phyloP scores from a whole-genome alignment of 2,888 invertebrate genomes.

The Drosophila quinaria region DNA sequence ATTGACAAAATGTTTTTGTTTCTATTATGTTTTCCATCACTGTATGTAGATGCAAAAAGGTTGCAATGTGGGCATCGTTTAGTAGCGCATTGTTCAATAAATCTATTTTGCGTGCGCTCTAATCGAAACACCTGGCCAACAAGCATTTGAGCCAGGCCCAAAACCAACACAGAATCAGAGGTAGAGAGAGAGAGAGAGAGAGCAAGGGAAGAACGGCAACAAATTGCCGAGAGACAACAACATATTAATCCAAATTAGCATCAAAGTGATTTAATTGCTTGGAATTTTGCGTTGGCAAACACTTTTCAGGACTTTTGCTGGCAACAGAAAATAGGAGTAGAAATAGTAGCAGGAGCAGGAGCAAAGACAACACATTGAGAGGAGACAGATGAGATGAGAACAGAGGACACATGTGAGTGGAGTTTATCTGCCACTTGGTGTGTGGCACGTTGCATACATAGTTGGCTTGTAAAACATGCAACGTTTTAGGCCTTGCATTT shows the following conservation, averaged over 20 bases:
- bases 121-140: slow-evolving; percentile 66
- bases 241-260: slow-evolving; percentile 86
- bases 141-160: slow-evolving; percentile 11
- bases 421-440: slow-evolving; percentile 16
- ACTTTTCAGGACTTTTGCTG: slow-evolving; percentile 73
- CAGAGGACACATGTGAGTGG: slow-evolving; percentile 21
- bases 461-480: slow-evolving; percentile 76
- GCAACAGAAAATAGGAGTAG: neutral
- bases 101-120: slow-evolving; percentile 74
- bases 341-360: neutral
- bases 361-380: neutral
- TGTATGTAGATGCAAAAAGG: slow-evolving; percentile 3
- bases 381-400: neutral
- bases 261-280: slow-evolving; percentile 86
- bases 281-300: slow-evolving; percentile 85
- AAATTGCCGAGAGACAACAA: slow-evolving; percentile 85
- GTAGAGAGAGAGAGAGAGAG: neutral
- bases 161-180: neutral
- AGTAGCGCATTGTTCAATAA: slow-evolving; percentile 74
- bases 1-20: too few species aligned
- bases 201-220: slow-evolving; percentile 57
- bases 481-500: slow-evolving; percentile 72
- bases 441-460: slow-evolving; percentile 27
- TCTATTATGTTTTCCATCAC: too few species aligned
- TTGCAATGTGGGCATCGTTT: slow-evolving; percentile 52